These are phyloP conservation scores for Melanerpes formicivorus DNA, from an alignment of 2,113 vertebrate genomes.

Conservation along the genomic window DNA sequence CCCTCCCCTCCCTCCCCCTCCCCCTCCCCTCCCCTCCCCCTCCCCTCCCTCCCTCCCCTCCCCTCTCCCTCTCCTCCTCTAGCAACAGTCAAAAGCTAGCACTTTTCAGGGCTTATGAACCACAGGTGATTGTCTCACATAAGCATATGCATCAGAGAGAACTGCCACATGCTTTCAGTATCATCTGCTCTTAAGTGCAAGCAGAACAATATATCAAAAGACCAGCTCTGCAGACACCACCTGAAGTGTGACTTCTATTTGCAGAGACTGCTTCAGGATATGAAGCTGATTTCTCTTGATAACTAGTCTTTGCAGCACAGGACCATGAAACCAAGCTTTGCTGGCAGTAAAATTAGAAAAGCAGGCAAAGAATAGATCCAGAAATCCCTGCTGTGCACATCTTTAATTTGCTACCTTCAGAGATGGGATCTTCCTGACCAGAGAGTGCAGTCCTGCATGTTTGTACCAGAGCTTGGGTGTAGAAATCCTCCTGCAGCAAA, in stretches of 20 bases:
- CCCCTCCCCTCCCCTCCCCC: too few relatives aligned
- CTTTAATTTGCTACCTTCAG: constrained; percentile 26
- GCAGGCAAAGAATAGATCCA: background rate
- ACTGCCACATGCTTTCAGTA: background rate
- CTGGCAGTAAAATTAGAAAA: background rate
- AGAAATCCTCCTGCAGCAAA: constrained; percentile 34
- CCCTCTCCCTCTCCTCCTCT: too few relatives aligned
- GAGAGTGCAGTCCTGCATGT: background rate
- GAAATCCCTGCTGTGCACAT: background rate
- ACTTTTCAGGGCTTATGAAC: background rate
- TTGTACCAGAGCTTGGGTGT: background rate
- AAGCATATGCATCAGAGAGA: background rate
- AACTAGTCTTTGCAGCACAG: background rate
- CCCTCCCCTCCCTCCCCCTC: too few relatives aligned
- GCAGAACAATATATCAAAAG: background rate
- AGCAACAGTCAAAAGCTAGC: background rate
- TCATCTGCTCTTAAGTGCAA: background rate
- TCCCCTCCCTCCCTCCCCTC: too few relatives aligned
- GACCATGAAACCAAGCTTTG: background rate
- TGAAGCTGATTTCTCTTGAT: constrained; percentile 5
- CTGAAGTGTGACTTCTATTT: background rate
- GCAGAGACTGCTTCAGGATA: background rate
- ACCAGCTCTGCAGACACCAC: background rate
- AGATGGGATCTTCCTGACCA: background rate
- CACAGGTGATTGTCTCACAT: background rate